Evolutionary conservation across 2,113 vertebrate species (phyloP).

Genomic region (Hippocampus barbouri): DNA sequence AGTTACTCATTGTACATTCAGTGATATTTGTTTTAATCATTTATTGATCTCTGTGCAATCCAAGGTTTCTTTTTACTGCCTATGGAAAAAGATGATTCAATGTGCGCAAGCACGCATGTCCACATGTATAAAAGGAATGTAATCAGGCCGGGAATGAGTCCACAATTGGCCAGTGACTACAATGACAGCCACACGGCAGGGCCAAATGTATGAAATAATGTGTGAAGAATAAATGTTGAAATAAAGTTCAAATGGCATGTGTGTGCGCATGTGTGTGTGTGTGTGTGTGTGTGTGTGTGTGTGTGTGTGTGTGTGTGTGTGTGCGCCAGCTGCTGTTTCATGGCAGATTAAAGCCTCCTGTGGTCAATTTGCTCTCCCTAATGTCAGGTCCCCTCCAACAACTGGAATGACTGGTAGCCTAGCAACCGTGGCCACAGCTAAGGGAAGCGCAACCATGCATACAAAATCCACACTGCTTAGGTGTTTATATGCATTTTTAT

Average conservation of each 20-base stretch:
- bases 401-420: conserved; percentile 87
- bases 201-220: conserved; percentile 27
- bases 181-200: conserved; percentile 12
- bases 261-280: conserved; percentile 69
- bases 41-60: neutral
- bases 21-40: neutral
- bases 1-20: neutral
- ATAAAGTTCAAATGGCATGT: conserved; percentile 32
- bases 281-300: conserved; percentile 64
- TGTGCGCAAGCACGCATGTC: neutral
- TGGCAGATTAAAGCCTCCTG: conserved; percentile 93
- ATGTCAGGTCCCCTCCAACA: conserved; percentile 93
- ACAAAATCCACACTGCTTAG: conserved; percentile 89
- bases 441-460: conserved; percentile 90
- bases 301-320: conserved; percentile 65
- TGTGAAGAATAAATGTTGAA: conserved; percentile 31
- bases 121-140: neutral
- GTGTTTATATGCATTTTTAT: conserved; percentile 29
- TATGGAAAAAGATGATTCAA: neutral
- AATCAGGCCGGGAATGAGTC: conserved; percentile 4
- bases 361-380: conserved; percentile 99
- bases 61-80: neutral
- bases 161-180: neutral
- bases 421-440: conserved; percentile 89
- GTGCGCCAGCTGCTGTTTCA: conserved; percentile 86